Conservation (phyloP, 2,888 invertebrate genomes). For the Itoplectis maculator region DNA sequence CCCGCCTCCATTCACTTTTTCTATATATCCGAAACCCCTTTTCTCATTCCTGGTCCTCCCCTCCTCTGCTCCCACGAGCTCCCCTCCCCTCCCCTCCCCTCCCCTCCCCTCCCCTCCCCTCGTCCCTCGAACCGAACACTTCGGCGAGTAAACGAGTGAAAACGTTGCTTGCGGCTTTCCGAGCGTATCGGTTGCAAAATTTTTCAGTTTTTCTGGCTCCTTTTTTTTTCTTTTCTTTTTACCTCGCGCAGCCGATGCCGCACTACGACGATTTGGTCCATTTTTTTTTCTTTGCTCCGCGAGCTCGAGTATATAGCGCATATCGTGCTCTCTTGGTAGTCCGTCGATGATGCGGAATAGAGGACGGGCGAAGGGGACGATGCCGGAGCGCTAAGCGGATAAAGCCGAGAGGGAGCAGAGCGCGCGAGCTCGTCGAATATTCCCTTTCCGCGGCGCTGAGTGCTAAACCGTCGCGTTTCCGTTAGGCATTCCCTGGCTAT, state of each 20-base stretch:
- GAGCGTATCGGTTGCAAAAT: conserved; percentile 18
- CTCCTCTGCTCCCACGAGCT: neutral
- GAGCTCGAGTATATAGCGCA: neutral
- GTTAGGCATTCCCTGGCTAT: conserved; percentile 27
- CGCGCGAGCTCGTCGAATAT: conserved; percentile 51
- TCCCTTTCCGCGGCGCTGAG: conserved; percentile 49
- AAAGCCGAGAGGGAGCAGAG: conserved; percentile 2
- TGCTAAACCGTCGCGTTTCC: conserved; percentile 52
- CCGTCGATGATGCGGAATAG: conserved; percentile 17
- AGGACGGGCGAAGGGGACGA: conserved; percentile 1
- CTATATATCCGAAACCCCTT: conserved; percentile 12
- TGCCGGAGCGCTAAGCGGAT: conserved; percentile 10
- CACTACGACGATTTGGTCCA: neutral
- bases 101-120: neutral
- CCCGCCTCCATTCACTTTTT: conserved; percentile 11
- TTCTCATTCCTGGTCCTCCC: neutral
- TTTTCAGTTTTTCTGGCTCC: conserved; percentile 6
- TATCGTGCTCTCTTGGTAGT: conserved; percentile 23
- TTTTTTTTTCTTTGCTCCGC: neutral
- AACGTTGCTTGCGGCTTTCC: conserved; percentile 23
- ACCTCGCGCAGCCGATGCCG: neutral
- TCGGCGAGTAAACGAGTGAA: conserved; percentile 27
- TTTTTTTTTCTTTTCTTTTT: neutral
- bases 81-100: neutral
- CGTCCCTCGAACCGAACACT: neutral